Conservation (phyloP, 1,140 invertebrate species). For the Nasonia giraulti region DNA sequence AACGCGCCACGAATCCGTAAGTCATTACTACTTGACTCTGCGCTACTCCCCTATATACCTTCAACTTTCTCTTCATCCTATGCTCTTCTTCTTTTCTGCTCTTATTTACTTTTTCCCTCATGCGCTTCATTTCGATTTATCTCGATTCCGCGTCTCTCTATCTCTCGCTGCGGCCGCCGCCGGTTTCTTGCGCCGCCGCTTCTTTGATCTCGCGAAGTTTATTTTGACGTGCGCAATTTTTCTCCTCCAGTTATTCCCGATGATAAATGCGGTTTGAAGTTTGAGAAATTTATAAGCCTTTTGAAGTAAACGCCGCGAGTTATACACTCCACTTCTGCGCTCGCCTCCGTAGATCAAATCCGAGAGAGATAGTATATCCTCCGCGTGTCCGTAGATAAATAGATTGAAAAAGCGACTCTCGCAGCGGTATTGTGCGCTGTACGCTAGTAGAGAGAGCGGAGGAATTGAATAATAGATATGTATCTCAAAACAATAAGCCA, state of each 20-base stretch:
- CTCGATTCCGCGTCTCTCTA: not conserved
- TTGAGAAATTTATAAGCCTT: not conserved
- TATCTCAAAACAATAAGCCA: not conserved
- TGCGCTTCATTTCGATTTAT: slow-evolving; percentile 9
- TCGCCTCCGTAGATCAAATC: too few relatives aligned
- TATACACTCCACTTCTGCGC: too few relatives aligned
- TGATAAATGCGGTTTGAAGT: not conserved
- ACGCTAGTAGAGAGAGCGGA: not conserved
- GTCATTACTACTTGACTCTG: slow-evolving; percentile 61
- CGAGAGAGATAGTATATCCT: too few relatives aligned
- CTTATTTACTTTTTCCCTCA: slow-evolving; percentile 5
- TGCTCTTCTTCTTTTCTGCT: not conserved
- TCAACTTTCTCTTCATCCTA: not conserved
- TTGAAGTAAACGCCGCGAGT: not conserved
- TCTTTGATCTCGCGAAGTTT: not conserved
- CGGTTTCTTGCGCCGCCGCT: too few relatives aligned
- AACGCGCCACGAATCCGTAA: slow-evolving; percentile 60
- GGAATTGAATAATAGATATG: not conserved
- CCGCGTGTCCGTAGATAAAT: too few relatives aligned
- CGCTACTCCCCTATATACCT: not conserved
- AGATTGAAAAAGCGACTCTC: too few relatives aligned
- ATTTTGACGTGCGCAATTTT: not conserved
- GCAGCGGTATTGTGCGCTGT: too few relatives aligned
- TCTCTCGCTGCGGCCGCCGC: not conserved
- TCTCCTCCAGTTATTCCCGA: not conserved